Percentiles rank a stretch among this genome's conserved stretches.
phyloP scores from a whole-genome alignment of 2,888 invertebrate genomes.

The Lithophane socia region DNA sequence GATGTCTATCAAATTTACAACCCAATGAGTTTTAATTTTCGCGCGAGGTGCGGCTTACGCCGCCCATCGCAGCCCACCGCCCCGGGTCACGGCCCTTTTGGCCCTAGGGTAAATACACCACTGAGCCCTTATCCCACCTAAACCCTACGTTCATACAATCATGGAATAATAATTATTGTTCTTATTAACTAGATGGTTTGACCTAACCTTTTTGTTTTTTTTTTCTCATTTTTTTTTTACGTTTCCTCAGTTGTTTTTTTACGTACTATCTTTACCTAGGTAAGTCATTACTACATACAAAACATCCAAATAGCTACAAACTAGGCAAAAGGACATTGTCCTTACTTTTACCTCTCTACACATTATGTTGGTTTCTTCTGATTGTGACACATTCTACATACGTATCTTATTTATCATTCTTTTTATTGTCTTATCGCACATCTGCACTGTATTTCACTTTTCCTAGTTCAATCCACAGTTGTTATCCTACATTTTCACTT shows the following conservation, averaged over 20 bases:
- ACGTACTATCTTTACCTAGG: background rate
- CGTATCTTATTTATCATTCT: background rate
- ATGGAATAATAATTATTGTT: background rate
- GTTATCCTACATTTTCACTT: background rate
- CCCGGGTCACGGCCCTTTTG: too few relatives aligned
- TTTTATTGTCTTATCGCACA: background rate
- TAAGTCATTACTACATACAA: background rate
- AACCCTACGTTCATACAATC: background rate
- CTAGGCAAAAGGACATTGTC: background rate
- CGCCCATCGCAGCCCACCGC: too few relatives aligned
- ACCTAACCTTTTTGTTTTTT: background rate
- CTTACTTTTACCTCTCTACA: too few relatives aligned
- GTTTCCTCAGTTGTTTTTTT: too few relatives aligned
- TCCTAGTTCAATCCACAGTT: background rate
- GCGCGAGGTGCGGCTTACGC: too few relatives aligned
- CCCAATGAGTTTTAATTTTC: too few relatives aligned
- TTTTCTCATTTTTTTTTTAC: too few relatives aligned
- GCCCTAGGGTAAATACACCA: too few relatives aligned
- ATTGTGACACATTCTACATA: background rate
- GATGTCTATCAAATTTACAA: too few relatives aligned
- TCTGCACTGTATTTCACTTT: slow-evolving; percentile 2
- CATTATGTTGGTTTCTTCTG: background rate
- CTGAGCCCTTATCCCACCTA: background rate
- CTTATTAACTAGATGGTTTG: background rate
- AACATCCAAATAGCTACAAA: background rate